phyloP scores from a whole-genome alignment of 2,888 invertebrate species.

The Synanthedon formicaeformis region DNA sequence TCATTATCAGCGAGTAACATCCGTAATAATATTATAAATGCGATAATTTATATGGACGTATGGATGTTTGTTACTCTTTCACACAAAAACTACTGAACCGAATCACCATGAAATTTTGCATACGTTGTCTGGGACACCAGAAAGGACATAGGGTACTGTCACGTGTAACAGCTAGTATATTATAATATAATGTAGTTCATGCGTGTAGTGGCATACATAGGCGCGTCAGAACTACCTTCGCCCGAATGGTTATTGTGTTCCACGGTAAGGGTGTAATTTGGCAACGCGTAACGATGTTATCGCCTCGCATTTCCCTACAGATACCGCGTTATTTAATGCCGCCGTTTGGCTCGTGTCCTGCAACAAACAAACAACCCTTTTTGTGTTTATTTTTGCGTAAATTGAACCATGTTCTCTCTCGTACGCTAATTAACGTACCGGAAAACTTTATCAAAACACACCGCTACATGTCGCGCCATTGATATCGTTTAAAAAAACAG shows the following conservation, averaged over 20 bases:
- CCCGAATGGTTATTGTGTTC: conserved; percentile 30
- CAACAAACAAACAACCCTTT: conserved; percentile 28
- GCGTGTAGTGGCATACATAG: neutral
- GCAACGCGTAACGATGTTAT: conserved; percentile 58
- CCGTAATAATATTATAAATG: too few species aligned
- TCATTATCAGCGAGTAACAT: too few species aligned
- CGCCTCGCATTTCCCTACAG: conserved; percentile 53
- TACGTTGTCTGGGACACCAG: too few species aligned
- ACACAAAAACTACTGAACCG: too few species aligned
- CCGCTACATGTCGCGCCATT: neutral
- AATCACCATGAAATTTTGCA: too few species aligned
- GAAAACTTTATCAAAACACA: neutral
- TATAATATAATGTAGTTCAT: too few species aligned
- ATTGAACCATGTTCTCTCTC: conserved; percentile 18
- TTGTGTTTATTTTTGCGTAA: conserved; percentile 22
- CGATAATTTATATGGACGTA: too few species aligned
- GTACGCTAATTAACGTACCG: conserved; percentile 8
- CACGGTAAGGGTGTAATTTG: conserved; percentile 63
- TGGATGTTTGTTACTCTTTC: too few species aligned
- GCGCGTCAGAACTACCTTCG: neutral
- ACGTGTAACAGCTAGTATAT: too few species aligned
- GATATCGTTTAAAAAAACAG: neutral
- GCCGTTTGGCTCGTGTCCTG: conserved; percentile 45
- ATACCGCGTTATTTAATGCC: conserved; percentile 59
- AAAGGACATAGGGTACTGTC: too few species aligned